Evolutionary conservation across 2,888 invertebrate genomes (phyloP).

Genomic region (Bimastos eiseni): DNA sequence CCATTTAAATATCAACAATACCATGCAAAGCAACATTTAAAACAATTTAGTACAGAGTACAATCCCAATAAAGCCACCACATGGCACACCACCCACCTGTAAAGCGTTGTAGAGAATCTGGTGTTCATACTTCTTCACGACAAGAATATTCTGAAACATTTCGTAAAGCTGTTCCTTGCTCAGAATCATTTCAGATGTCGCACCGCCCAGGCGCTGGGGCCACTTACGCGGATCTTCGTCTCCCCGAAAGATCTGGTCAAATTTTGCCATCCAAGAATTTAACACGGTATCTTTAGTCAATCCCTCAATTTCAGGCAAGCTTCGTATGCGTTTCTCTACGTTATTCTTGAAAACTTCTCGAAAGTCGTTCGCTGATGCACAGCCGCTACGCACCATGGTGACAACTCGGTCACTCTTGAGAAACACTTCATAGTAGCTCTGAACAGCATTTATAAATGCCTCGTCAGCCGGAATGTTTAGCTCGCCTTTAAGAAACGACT

Average conservation of each 20-base stretch:
- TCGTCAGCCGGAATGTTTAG: conserved; percentile 68
- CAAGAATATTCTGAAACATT: conserved; percentile 98
- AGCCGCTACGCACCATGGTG: conserved; percentile 95
- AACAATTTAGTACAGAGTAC: neutral
- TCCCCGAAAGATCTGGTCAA: conserved; percentile 87
- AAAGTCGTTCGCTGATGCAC: conserved; percentile 97
- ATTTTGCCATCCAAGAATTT: conserved; percentile 97
- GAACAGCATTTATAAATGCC: conserved; percentile 97
- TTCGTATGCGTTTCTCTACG: conserved; percentile 94
- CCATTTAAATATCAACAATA: neutral
- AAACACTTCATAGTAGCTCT: conserved; percentile 81
- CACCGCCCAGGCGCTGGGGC: conserved; percentile 65
- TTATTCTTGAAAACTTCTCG: conserved; percentile 97
- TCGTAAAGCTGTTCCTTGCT: conserved; percentile 99
- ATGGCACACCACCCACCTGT: conserved; percentile 69
- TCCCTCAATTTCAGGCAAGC: conserved; percentile 98
- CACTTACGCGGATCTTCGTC: conserved; percentile 65
- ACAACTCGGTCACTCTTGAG: conserved; percentile 92
- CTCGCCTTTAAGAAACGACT: conserved; percentile 93
- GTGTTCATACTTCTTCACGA: conserved; percentile 99
- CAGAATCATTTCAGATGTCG: conserved; percentile 78
- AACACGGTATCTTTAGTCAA: conserved; percentile 97
- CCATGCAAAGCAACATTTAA: neutral
- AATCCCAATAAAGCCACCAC: neutral
- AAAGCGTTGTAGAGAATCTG: conserved; percentile 97